Evolutionary conservation across 1,140 invertebrate genomes (phyloP).

Genomic region (Lutraria rhynchaena): DNA sequence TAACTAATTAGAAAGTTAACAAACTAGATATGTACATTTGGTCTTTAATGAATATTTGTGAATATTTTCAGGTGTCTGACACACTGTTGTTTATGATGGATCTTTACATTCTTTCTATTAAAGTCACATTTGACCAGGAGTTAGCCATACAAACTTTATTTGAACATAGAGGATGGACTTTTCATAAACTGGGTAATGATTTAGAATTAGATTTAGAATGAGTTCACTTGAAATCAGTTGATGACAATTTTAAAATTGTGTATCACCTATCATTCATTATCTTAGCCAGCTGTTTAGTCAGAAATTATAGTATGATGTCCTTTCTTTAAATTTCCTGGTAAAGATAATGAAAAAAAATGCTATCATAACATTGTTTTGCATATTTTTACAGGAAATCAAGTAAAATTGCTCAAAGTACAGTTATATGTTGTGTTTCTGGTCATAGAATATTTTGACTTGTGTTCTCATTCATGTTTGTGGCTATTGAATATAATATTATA

Average conservation of each 20-base stretch:
- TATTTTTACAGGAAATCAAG: background rate
- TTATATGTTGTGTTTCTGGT: too few species aligned
- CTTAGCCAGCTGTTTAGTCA: background rate
- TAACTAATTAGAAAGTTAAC: too few species aligned
- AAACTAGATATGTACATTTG: too few species aligned
- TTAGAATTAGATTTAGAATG: too few species aligned
- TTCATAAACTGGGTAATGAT: slow-evolving; percentile 21
- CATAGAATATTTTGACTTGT: too few species aligned
- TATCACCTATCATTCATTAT: background rate
- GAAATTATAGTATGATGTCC: background rate
- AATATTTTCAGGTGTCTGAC: too few species aligned
- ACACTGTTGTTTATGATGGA: slow-evolving; percentile 8
- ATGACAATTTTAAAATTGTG: background rate
- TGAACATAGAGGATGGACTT: slow-evolving; percentile 28
- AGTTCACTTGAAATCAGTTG: too few species aligned
- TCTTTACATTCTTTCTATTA: slow-evolving; percentile 8
- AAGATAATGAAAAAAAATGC: background rate
- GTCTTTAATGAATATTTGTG: too few species aligned
- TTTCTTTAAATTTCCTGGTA: background rate
- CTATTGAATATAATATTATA: too few species aligned
- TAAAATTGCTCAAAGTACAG: too few species aligned
- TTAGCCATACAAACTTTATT: slow-evolving; percentile 27
- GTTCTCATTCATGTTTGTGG: too few species aligned
- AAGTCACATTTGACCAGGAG: slow-evolving; percentile 32
- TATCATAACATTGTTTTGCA: background rate